Evolutionary conservation across 1,140 invertebrate species (phyloP).

Genomic region (Nomia melanderi): DNA sequence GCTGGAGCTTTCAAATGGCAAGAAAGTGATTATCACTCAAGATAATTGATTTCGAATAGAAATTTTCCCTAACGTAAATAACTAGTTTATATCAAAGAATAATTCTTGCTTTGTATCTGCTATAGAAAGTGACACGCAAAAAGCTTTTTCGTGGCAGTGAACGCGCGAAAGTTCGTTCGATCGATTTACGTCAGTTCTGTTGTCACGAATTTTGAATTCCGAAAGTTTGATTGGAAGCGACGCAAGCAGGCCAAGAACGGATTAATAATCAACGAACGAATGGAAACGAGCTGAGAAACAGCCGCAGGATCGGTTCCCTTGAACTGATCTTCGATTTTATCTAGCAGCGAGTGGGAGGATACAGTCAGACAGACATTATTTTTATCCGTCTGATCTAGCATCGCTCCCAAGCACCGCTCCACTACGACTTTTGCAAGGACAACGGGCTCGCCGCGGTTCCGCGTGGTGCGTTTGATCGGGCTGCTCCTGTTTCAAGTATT

Average conservation of each 20-base stretch:
- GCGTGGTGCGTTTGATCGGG: slow-evolving; percentile 19
- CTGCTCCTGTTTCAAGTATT: slow-evolving; percentile 21
- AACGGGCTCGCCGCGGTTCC: slow-evolving; percentile 29
- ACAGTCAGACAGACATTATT: slow-evolving; percentile 12
- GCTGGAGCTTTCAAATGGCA: too few species aligned
- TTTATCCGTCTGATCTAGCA: slow-evolving; percentile 27
- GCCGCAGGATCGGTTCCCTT: neutral
- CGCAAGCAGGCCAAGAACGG: neutral
- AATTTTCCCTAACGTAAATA: too few species aligned
- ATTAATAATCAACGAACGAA: neutral
- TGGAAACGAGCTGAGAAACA: slow-evolving; percentile 1
- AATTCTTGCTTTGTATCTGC: too few species aligned
- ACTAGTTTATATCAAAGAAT: too few species aligned
- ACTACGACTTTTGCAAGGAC: slow-evolving; percentile 37
- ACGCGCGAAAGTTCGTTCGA: too few species aligned
- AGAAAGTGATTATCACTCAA: too few species aligned
- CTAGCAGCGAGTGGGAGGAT: neutral
- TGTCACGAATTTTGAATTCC: too few species aligned
- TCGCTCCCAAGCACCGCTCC: slow-evolving; percentile 14
- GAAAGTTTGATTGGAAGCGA: too few species aligned
- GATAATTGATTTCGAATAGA: too few species aligned
- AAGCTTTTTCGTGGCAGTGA: too few species aligned
- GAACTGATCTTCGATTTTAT: slow-evolving; percentile 25
- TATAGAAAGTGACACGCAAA: too few species aligned
- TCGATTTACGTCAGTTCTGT: too few species aligned